phyloP scores from a whole-genome alignment of 2,888 invertebrate species.

The Drosophila greeni region DNA sequence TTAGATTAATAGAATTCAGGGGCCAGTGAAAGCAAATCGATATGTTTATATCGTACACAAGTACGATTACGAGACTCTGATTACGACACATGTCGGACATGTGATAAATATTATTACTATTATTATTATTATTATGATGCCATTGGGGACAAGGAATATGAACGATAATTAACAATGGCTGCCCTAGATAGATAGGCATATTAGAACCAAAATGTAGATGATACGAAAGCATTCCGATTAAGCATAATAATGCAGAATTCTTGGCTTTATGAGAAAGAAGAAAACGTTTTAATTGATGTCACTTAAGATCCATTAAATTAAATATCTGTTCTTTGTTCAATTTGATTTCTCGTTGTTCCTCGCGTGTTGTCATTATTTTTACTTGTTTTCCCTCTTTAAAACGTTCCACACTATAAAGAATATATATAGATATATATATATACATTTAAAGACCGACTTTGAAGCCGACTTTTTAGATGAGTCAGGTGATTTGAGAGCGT shows the following conservation, averaged over 20 bases:
- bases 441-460: slow-evolving; percentile 17
- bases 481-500: slow-evolving; percentile 19
- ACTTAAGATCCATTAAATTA: slow-evolving; percentile 63
- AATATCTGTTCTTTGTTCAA: slow-evolving; percentile 35
- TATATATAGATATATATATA: slow-evolving; percentile 11
- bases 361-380: slow-evolving; percentile 16
- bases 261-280: slow-evolving; percentile 39
- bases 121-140: slow-evolving; percentile 5
- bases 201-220: not conserved
- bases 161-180: slow-evolving; percentile 1
- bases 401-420: slow-evolving; percentile 3
- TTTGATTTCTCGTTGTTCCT: slow-evolving; percentile 36
- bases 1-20: slow-evolving; percentile 8
- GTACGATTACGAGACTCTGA: not conserved
- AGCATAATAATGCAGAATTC: slow-evolving; percentile 4
- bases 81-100: slow-evolving; percentile 9
- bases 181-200: slow-evolving; percentile 2
- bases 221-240: slow-evolving; percentile 10
- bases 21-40: slow-evolving; percentile 14
- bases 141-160: not conserved
- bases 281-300: slow-evolving; percentile 67
- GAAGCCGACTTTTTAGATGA: slow-evolving; percentile 11
- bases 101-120: slow-evolving; percentile 11
- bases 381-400: slow-evolving; percentile 6
- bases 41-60: not conserved